Base-by-base conservation (phyloP, 2,888 invertebrate species). In the Epistrophella euchroma region DNA sequence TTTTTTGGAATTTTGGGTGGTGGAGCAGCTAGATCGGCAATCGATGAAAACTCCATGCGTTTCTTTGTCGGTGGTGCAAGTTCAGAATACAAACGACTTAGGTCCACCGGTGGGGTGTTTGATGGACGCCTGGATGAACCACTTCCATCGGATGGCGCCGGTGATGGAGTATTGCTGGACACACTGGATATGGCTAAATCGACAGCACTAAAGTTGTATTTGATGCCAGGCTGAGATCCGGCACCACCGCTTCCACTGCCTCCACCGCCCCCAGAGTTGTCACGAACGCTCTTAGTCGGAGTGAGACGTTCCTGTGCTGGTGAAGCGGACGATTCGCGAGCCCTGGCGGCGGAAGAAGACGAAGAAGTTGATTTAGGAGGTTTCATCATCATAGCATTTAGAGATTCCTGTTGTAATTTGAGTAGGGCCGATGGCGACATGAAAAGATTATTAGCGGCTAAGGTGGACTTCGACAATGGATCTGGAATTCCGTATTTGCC, bases 391-490 rank as follows among this genome's bases (percentile, higher is more conserved):
- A 94, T 92, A 43, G 92, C 92, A 73, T 92, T 92, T 2, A 93
- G 88, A 0, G 93, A 92, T 82, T 93, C 93, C 87, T 91, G 93
- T 88, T 96, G 96, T 93, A 96, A 95, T 92, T 96, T 96, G 88
- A 96, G 93, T 81, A 96, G 91, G 19, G 92, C 91, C 43, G 95
- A 95, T 19, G 96, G 96, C 9, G 96, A 95, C 89, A 97, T 93
- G 88, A 96, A 97, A 94, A 97, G 95, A 90, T 96, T 97, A 89
- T 96, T 96, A 1, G 96, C 95, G 10, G 96, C 95, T 88, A 96
- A 92, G 35, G 96, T 96, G 13, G 96, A 95, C 90, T 96, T 96
- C 0, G 96, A 95, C 93, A 97, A 94, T 0, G 96, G 96, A 91
- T 97, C 97, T 0, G 96, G 95, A 88, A 96, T 94, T 6, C 91